These are phyloP conservation scores for Corythaeola cristata DNA, from an alignment of 2,113 vertebrate species.

Conservation along the genomic window DNA sequence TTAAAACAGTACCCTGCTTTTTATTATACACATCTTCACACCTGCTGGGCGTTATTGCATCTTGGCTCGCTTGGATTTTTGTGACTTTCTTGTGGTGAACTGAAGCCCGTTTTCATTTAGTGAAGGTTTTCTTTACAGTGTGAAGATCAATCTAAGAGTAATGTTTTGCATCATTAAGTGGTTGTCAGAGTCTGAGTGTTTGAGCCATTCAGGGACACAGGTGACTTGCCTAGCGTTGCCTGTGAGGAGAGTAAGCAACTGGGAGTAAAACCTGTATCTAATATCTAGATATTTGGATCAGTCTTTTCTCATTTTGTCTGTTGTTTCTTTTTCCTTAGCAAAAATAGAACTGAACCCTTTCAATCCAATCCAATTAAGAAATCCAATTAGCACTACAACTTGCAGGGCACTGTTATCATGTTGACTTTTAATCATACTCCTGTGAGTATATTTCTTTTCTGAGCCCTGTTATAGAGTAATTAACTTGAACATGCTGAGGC, in stretches of 20 bases:
- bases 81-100: background rate
- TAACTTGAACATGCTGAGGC: background rate
- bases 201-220: background rate
- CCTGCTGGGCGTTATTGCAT: background rate
- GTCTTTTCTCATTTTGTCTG: background rate
- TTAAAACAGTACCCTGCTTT: background rate
- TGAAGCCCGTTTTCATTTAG: background rate
- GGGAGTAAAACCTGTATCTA: background rate
- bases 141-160: background rate
- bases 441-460: background rate
- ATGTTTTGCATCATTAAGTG: background rate
- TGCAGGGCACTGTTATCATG: background rate
- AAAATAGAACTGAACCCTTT: background rate
- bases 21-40: background rate
- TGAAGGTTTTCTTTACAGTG: background rate
- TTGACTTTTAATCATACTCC: constrained; percentile 6
- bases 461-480: background rate
- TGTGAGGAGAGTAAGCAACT: background rate
- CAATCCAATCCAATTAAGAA: background rate
- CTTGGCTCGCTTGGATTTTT: background rate
- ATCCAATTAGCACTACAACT: background rate
- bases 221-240: background rate
- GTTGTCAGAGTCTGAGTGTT: background rate
- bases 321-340: background rate
- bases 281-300: background rate